A percentile compares a stretch with the other conserved stretches of the same genome.
Evolutionary conservation across 2,797 vertebrate genomes (phyloP).

Genomic region (Danio jaintianensis): DNA sequence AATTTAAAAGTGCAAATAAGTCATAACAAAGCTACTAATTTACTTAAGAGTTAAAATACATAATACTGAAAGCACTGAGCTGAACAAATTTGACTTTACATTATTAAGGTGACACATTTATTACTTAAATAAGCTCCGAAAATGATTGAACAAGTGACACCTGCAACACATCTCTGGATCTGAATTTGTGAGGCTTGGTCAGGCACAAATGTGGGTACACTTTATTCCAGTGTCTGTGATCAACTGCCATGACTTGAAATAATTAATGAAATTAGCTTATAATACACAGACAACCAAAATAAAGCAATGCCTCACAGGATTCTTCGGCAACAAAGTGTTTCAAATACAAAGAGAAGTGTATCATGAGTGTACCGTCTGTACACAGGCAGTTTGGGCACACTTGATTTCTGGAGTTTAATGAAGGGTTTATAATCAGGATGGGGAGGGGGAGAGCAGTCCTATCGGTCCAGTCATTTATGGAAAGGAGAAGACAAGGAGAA

Average conservation of each 20-base stretch:
- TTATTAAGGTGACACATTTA: not conserved
- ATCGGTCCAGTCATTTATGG: slow-evolving; percentile 29
- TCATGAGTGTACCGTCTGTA: slow-evolving; percentile 39
- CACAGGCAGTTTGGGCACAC: slow-evolving; percentile 47
- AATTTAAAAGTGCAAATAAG: not conserved
- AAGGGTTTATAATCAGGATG: slow-evolving; percentile 28
- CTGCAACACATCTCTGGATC: slow-evolving; percentile 14
- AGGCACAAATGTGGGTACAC: not conserved
- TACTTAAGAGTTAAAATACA: not conserved
- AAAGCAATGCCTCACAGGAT: slow-evolving; percentile 29
- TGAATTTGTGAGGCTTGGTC: slow-evolving; percentile 22
- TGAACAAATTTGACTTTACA: not conserved
- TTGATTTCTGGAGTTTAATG: slow-evolving; percentile 37
- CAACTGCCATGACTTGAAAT: slow-evolving; percentile 31
- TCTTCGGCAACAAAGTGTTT: not conserved
- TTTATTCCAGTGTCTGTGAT: slow-evolving; percentile 28
- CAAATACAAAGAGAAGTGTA: slow-evolving; percentile 9
- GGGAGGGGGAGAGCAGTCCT: not conserved
- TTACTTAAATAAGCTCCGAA: slow-evolving; percentile 25
- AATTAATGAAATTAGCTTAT: not conserved
- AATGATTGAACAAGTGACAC: slow-evolving; percentile 19
- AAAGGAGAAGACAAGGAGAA: slow-evolving; percentile 42
- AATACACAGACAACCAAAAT: slow-evolving; percentile 44
- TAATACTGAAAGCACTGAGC: not conserved
- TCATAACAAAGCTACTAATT: not conserved